Evolutionary conservation across 64 coral and sea anemone species (phyloP), one percentile per base, ranked within the genome.

Genomic region (Anthopleura sola): DNA sequence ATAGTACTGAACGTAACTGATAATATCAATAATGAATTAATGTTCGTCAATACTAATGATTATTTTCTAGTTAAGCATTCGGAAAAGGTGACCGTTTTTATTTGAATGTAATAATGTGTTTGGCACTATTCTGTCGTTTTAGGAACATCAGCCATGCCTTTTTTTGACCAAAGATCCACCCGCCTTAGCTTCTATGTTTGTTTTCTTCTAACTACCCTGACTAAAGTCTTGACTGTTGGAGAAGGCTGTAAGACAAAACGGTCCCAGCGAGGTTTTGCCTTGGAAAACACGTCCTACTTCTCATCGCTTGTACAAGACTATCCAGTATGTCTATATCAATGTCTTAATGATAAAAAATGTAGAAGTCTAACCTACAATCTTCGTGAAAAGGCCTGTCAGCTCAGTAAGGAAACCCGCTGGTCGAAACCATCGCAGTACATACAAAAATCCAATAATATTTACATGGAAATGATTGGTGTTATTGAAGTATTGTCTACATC

Each of bases 391-490:
- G 23, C 23, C 33, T 78, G 75, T 31, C 0, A 78, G 6, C 75
- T 78, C 5, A 78, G 26, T 31, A 78, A 78, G 33, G 33, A 78
- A 46, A 78, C 75, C 23, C 33, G 75, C 33, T 78, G 75, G 75
- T 37, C 75, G 28, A 36, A 46, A n/a, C 75, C 75, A 37, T 38
- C 23, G 33, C 75, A 37, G 24, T 78, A 37, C 28, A n/a, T 20
- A 37, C 3, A 20, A 15, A 78, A 78, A 46, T 5, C 13, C 13
- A 31, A 78, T 78, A 36, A 78, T n/a, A 78, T 78, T n/a, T 78
- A 78, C 26, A 78, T 32, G 75, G 75, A 78, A 78, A 78, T 78
- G 75, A 60, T 60, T 60, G 56, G 56, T 21, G 56, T 60, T 5
- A 20, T 20, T 60, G 56, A 60, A 23, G 56, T 60, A 5, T 5